Evolutionary conservation across 2,888 invertebrate genomes (phyloP), one percentile per base, ranked within the genome.

Genomic region (Adineta ricciae): DNA sequence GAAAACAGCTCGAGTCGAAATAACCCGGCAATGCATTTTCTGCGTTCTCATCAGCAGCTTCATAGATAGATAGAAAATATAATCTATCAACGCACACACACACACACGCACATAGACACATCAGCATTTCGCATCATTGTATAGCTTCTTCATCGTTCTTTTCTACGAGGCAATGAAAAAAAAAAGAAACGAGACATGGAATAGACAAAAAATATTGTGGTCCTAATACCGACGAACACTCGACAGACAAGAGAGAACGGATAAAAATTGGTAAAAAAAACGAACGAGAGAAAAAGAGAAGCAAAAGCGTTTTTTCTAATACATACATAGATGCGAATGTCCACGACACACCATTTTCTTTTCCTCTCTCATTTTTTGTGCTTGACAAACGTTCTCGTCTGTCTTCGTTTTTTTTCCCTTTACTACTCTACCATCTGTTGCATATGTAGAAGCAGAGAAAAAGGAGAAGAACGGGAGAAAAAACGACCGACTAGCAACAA

Each of bases 311-410:
- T 64, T 64, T 52, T 52, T 52, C 27, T 64, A 32, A 64, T 64
- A 64, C 64, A 64, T 64, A 64, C 64, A 32, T 64, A 32, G 32
- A 32, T 19, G 64, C 64, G 64, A 64, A 64, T 64, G 64, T 64
- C 64, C 64, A 64, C 64, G 32, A 64, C 32, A 64, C 27, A 64
- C 32, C 64, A 64, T 64, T 64, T 32, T 64, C n/a, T 64, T 5
- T 64, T 64, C 32, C 19, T 19, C 50, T 50, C 52, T 52, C 52
- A 46, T 46, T 64, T 64, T 64, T 64, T 64, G 64, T 64, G 64
- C 64, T 64, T 64, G 64, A 64, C 64, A 64, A 64, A 32, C 64
- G 64, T 64, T 64, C 64, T 64, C 64, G 64, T 64, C 64, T 64
- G 4, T 64, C 32, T 64, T 64, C 64, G 64, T 64, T 64, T 64